Evolutionary conservation across 2,797 vertebrate genomes (phyloP).

Genomic region (Muraenolepis orangiensis): DNA sequence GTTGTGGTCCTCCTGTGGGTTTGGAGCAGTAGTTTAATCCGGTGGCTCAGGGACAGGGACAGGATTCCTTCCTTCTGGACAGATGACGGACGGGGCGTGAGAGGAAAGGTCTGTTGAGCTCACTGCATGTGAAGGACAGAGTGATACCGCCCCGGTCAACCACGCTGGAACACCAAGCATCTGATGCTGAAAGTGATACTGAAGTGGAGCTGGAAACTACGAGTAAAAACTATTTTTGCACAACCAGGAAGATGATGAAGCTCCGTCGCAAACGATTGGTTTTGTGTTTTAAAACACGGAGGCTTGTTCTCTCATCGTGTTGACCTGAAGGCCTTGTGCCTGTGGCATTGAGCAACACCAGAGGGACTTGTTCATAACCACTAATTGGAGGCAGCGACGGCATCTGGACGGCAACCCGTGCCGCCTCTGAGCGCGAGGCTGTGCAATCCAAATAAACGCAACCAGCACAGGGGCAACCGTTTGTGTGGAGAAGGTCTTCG

Average conservation of each 20-base stretch:
- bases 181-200: too few species aligned
- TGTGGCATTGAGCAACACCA: conserved; percentile 59
- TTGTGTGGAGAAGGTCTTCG: conserved; percentile 49
- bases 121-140: conserved; percentile 46
- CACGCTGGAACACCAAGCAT: too few species aligned
- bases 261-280: too few species aligned
- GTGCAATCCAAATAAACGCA: conserved; percentile 70
- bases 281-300: too few species aligned
- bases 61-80: too few species aligned
- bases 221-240: too few species aligned
- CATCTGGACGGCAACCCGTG: conserved; percentile 70
- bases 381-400: conserved; percentile 71
- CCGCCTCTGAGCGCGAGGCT: conserved; percentile 51
- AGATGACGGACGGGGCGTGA: conserved; percentile 36
- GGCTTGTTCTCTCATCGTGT: conserved; percentile 8
- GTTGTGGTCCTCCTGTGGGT: conserved; percentile 69
- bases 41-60: too few species aligned
- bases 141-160: conserved; percentile 31
- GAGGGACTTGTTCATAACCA: conserved; percentile 59
- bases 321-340: conserved; percentile 53
- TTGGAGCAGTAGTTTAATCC: too few species aligned
- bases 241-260: too few species aligned
- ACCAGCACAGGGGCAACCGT: conserved; percentile 47
- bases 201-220: too few species aligned
- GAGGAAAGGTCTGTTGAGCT: conserved; percentile 66